Base-by-base conservation (phyloP, 2,797 vertebrate genomes). In the Zenarchopterus dispar region DNA sequence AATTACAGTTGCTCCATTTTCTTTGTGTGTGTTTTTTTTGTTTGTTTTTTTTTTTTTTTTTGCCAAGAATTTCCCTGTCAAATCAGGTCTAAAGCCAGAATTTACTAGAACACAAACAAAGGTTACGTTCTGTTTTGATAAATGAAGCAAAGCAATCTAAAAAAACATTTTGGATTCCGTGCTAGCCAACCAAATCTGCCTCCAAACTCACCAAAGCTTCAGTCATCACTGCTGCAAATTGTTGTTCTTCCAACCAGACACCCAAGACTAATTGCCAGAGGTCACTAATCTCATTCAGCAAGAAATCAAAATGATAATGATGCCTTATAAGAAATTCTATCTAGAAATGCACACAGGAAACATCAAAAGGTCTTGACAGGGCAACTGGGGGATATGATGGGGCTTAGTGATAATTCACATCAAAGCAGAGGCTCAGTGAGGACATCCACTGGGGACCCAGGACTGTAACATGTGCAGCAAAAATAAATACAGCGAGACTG, bases 231-330 rank as follows among this genome's bases (percentile, higher is more conserved):
- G 70, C 70, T 46, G 78, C 43, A 59, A 67, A 73, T 67, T 84
- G 50, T 67, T 75, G 41, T 47, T 73, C 58, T 70, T 65, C 59
- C 39, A 74, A 70, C 58, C 63, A 68, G 63, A 80, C 76, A 55
- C 70, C 77, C 11, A n/a, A 56, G 63, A 62, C 69, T 71, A 88
- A 89, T 91, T 88, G 83, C 83, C 88, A 91, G 82, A 88, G 90
- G 90, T 92, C 85, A 88, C 60, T 62, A 75, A 70, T 88, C 72
- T 87, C 82, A 88, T 91, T 91, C 70, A 79, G 80, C 58, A 70
- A 88, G 82, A 90, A 92, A 93, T 92, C 86, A 87, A 92, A 93
- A 91, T 89, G 80, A 91, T 89, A 92, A 93, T 92, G 83, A 91
- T 70, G 78, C 44, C 84, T 84, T 88, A 84, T 93, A 92, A 91